phyloP scores from a whole-genome alignment of 1,140 invertebrate genomes.

The Drosophila navojoa region DNA sequence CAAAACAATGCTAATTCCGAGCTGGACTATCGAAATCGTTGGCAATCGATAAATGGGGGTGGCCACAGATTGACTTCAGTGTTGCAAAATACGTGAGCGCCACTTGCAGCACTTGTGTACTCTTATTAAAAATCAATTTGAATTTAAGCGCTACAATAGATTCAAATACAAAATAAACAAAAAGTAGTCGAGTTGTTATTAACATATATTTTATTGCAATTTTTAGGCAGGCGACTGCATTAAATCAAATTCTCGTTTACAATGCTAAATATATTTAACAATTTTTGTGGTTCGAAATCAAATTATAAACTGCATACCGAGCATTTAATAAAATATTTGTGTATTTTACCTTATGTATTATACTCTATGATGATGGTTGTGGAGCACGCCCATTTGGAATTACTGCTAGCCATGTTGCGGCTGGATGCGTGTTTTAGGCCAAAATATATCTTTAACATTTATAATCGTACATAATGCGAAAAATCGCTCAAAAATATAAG shows the following conservation, averaged over 20 bases:
- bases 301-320: slow-evolving; percentile 7
- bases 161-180: not conserved
- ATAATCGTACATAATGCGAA: slow-evolving; percentile 31
- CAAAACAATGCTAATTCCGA: slow-evolving; percentile 57
- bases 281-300: slow-evolving; percentile 10
- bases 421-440: slow-evolving; percentile 11
- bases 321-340: slow-evolving; percentile 29
- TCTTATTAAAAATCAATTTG: not conserved
- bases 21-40: slow-evolving; percentile 25
- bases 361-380: slow-evolving; percentile 40
- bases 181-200: no score
- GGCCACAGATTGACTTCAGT: slow-evolving; percentile 13
- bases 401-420: slow-evolving; percentile 14
- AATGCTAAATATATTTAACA: slow-evolving; percentile 5
- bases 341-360: slow-evolving; percentile 29
- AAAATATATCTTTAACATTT: slow-evolving; percentile 32
- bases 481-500: slow-evolving; percentile 40
- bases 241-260: not conserved
- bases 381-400: slow-evolving; percentile 38
- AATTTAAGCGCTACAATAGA: not conserved
- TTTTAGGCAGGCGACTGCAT: not conserved
- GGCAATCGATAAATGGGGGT: slow-evolving; percentile 11
- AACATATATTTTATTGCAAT: slow-evolving; percentile 2
- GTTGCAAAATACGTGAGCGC: not conserved
- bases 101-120: not conserved